These are phyloP conservation scores for Calidris pygmaea DNA, from an alignment of 2,113 vertebrate species.

Conservation along the genomic window DNA sequence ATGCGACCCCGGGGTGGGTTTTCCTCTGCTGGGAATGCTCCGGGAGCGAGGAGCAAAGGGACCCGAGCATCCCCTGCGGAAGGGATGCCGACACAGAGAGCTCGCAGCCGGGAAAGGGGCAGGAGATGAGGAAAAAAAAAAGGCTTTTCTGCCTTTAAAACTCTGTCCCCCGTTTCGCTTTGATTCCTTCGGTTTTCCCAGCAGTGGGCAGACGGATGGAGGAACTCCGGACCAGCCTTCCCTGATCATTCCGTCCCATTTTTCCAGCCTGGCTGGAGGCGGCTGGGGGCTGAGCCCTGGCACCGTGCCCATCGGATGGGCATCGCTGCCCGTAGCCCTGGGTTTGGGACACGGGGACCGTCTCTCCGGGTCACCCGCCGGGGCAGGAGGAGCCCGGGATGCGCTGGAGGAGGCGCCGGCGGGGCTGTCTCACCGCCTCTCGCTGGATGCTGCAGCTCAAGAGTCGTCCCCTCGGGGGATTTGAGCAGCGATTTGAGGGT, in stretches of 20 bases:
- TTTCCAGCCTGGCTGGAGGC: neutral
- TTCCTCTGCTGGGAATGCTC: neutral
- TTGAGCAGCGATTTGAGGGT: slow-evolving; percentile 11
- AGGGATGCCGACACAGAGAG: neutral
- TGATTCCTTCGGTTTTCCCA: neutral
- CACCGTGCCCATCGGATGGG: rapidly evolving
- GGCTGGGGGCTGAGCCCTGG: neutral
- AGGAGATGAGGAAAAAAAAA: neutral
- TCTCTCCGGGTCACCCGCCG: rapidly evolving
- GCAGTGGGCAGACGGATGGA: neutral
- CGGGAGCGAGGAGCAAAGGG: neutral
- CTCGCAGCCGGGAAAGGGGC: neutral
- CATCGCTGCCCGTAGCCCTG: rapidly evolving
- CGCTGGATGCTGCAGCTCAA: neutral
- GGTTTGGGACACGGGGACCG: rapidly evolving
- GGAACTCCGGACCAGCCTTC: neutral
- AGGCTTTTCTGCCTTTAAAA: neutral
- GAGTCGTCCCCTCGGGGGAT: neutral
- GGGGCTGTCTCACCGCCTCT: rapidly evolving
- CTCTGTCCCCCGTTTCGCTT: neutral
- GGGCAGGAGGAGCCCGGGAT: neutral
- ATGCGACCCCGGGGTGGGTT: rapidly evolving
- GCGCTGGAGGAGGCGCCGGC: rapidly evolving
- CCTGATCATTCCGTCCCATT: neutral
- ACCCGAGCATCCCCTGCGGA: rapidly evolving